Conservation (phyloP, 2,113 vertebrate genomes). For the Coptodon bakossiorum region DNA sequence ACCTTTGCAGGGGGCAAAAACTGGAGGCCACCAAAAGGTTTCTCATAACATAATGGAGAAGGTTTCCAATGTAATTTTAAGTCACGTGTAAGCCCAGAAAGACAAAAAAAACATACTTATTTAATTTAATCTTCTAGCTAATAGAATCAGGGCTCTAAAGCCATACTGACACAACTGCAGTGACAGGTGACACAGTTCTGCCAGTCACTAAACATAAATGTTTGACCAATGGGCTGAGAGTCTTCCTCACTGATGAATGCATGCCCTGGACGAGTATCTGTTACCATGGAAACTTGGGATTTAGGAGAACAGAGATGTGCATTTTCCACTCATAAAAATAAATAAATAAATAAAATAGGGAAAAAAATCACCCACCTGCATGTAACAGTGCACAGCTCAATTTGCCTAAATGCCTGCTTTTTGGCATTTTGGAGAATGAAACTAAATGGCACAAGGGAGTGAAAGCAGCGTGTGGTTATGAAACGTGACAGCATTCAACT, state of each 20-base stretch:
- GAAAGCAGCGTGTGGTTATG: background rate
- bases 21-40: background rate
- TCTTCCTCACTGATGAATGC: conserved; percentile 43
- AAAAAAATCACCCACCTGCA: background rate
- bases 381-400: background rate
- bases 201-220: conserved; percentile 14
- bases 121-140: background rate
- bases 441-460: background rate
- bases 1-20: background rate
- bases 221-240: conserved; percentile 47
- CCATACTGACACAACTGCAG: background rate
- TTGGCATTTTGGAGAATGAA: background rate
- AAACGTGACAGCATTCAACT: background rate
- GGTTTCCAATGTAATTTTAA: background rate
- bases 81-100: background rate
- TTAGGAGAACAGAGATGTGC: conserved; percentile 29
- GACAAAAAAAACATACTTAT: background rate
- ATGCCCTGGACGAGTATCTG: conserved; percentile 50
- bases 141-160: background rate
- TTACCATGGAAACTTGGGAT: conserved; percentile 68
- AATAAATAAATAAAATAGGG: background rate
- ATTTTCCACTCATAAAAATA: conserved; percentile 5
- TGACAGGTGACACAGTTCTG: conserved; percentile 4
- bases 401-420: background rate
- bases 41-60: background rate